Percentiles rank a stretch among this genome's conserved stretches.
phyloP scores from a whole-genome alignment of 2,797 vertebrate species.

The Megalops cyprinoides region DNA sequence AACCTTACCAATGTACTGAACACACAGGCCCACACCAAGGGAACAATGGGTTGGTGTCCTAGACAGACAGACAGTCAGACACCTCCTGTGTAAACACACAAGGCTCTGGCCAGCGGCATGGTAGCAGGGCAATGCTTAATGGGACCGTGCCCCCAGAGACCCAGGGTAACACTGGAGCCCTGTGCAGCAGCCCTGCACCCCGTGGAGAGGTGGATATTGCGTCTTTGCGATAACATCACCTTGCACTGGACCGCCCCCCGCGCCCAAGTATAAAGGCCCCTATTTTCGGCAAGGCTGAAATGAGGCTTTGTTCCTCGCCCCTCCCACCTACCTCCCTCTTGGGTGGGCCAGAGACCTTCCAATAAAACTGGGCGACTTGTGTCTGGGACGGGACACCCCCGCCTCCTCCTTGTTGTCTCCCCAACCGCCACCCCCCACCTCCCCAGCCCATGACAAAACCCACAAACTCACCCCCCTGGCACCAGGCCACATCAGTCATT shows the following conservation, averaged over 20 bases:
- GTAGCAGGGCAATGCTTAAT: slow-evolving; percentile 65
- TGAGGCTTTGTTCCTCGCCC: slow-evolving; percentile 18
- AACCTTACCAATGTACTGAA: too few relatives aligned
- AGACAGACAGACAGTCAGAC: slow-evolving; percentile 36
- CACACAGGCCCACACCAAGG: too few relatives aligned
- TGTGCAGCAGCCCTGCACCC: slow-evolving; percentile 61
- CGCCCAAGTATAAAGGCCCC: slow-evolving; percentile 74
- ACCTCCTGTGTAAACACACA: slow-evolving; percentile 58
- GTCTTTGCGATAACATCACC: slow-evolving; percentile 77
- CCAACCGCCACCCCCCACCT: slow-evolving; percentile 39
- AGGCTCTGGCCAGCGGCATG: slow-evolving; percentile 70
- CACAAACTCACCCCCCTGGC: slow-evolving; percentile 61
- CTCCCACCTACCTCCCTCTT: slow-evolving; percentile 68
- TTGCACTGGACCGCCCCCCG: slow-evolving; percentile 66
- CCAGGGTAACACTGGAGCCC: slow-evolving; percentile 71
- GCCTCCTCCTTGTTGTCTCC: not conserved
- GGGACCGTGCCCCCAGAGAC: slow-evolving; percentile 40
- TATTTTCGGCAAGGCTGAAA: slow-evolving; percentile 65
- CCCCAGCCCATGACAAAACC: slow-evolving; percentile 38
- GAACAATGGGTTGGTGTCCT: not conserved
- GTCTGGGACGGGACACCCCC: slow-evolving; percentile 63
- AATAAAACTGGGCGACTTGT: slow-evolving; percentile 77
- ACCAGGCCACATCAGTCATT: slow-evolving; percentile 60
- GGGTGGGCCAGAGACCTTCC: slow-evolving; percentile 72
- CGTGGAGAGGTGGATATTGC: slow-evolving; percentile 73